These are phyloP conservation scores for Fistularia commersonii DNA, from an alignment of 2,797 vertebrate genomes.

Conservation along the genomic window DNA sequence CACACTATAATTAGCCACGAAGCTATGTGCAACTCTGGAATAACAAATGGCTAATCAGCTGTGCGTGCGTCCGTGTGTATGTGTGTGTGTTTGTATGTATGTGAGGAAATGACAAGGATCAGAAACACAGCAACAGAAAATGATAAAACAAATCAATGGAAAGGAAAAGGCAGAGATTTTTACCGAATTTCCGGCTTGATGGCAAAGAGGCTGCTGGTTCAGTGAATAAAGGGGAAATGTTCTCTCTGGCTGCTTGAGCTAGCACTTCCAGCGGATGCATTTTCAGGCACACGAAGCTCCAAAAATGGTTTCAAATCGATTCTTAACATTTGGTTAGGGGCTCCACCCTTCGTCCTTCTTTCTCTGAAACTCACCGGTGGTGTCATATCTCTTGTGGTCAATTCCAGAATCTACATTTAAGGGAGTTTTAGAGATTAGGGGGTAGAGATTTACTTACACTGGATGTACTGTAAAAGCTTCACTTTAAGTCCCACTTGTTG, in stretches of 20 bases:
- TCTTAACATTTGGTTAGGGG: conserved; percentile 9
- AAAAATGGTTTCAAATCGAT: conserved; percentile 12
- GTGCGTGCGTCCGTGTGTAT: background rate
- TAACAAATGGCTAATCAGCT: conserved; percentile 32
- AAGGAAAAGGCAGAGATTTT: conserved; percentile 5
- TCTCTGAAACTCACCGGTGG: no score
- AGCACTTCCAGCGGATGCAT: conserved; percentile 24
- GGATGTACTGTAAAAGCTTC: no score
- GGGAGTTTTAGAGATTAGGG: no score
- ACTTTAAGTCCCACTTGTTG: no score
- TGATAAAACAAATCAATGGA: background rate
- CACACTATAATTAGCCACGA: conserved; percentile 25
- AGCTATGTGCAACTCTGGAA: conserved; percentile 18
- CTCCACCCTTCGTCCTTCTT: no score
- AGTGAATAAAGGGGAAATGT: conserved; percentile 27
- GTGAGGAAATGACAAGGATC: background rate
- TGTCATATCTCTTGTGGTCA: no score
- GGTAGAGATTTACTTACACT: no score
- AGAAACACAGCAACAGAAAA: background rate
- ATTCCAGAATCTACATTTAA: no score
- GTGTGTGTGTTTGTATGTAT: conserved; percentile 4
- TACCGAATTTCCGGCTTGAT: conserved; percentile 9
- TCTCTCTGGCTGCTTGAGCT: background rate
- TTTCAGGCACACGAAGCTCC: conserved; percentile 11
- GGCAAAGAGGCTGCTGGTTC: conserved; percentile 23